A percentile compares a stretch with the other conserved stretches of the same genome.
Conservation (phyloP, 2,888 invertebrate genomes). For the Pseudococcus jackbeardsleyi region DNA sequence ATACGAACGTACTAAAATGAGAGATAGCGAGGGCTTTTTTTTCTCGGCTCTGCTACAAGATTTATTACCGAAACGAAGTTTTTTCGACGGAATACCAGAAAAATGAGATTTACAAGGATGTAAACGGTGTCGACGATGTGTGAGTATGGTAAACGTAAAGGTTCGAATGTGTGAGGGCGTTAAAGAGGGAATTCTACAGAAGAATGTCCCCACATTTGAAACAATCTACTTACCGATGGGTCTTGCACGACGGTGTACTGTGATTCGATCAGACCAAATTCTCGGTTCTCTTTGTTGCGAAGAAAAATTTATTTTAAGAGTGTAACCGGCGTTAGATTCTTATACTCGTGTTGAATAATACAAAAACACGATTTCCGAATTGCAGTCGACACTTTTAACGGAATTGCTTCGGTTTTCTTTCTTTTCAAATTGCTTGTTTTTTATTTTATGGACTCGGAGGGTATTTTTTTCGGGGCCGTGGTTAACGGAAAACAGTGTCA, state of each 20-base stretch:
- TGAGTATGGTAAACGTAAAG: constrained; percentile 33
- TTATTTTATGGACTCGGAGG: constrained; percentile 50
- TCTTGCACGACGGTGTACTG: neutral
- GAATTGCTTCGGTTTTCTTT: constrained; percentile 63
- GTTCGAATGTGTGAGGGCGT: constrained; percentile 51
- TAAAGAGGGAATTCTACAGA: constrained; percentile 55
- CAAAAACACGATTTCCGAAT: constrained; percentile 65
- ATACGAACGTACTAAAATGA: neutral
- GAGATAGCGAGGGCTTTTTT: constrained; percentile 23
- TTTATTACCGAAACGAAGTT: constrained; percentile 55
- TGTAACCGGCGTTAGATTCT: constrained; percentile 57
- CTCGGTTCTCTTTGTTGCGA: neutral
- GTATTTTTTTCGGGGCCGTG: constrained; percentile 37
- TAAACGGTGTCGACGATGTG: constrained; percentile 43
- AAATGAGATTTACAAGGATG: constrained; percentile 61
- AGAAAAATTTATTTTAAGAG: constrained; percentile 60
- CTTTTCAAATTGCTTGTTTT: constrained; percentile 59
- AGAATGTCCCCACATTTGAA: constrained; percentile 61
- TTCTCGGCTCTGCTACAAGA: neutral
- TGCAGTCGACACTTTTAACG: constrained; percentile 64
- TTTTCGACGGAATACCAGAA: constrained; percentile 56
- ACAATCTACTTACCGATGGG: constrained; percentile 63
- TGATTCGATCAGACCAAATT: constrained; percentile 59
- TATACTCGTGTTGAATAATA: constrained; percentile 64
- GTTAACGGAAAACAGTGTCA: constrained; percentile 58